phyloP scores from a whole-genome alignment of 2,113 vertebrate genomes.

The Pycnonotus jocosus region DNA sequence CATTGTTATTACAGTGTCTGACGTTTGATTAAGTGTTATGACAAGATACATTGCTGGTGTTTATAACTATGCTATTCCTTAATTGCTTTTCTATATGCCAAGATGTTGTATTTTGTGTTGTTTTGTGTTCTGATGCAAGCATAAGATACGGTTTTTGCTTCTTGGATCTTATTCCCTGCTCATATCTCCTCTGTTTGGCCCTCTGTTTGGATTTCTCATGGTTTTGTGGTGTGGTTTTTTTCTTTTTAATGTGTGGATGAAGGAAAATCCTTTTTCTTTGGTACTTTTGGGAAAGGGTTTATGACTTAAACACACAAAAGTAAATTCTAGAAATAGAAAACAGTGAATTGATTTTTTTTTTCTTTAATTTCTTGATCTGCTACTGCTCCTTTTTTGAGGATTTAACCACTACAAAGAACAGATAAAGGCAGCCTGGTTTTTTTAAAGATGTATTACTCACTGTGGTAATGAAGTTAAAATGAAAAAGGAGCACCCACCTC shows the following conservation, averaged over 20 bases:
- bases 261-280: background rate
- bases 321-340: slow-evolving; percentile 31
- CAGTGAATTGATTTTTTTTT: background rate
- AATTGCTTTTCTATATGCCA: background rate
- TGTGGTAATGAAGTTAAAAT: slow-evolving; percentile 11
- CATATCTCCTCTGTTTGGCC: background rate
- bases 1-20: background rate
- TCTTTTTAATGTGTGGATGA: background rate
- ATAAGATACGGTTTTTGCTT: background rate
- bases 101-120: background rate
- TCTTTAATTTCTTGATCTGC: background rate
- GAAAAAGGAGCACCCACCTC: background rate
- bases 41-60: background rate
- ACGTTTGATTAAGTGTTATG: background rate
- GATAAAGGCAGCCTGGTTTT: background rate
- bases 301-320: background rate
- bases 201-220: background rate
- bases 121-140: background rate
- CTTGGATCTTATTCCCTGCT: background rate
- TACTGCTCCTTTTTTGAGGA: background rate
- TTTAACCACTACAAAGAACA: background rate
- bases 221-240: background rate
- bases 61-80: background rate
- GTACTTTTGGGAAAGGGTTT: background rate
- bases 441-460: background rate